Base-by-base conservation (phyloP, 2,888 invertebrate genomes). In the Ectemnius cavifrons region DNA sequence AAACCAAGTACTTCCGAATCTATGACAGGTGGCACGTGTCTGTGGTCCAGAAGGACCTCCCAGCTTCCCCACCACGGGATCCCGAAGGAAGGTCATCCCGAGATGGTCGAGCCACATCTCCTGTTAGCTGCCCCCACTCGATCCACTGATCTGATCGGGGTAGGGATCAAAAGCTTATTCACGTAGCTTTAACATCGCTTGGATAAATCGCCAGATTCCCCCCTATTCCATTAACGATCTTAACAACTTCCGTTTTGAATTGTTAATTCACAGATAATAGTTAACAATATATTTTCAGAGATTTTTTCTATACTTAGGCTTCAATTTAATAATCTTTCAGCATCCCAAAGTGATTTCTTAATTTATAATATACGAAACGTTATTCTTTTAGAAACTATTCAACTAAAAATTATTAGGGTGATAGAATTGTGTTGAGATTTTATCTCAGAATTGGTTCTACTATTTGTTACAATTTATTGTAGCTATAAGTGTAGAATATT, bases 21-120 rank as follows among this genome's bases (percentile, higher is more conserved):
- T 83, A 84, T 88, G 88, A 89, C 88, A 88, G 86, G 88, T 88
- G 85, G 88, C 88, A 89, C 88, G 88, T 89, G 88, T 86, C 85
- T 70, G 84, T 79, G 86, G 85, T 86, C 86, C 83, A 80, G 79
- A 83, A 79, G 84, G 82, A 84, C 84, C 85, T 84, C 87, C 86
- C 87, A 84, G 80, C 77, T 76, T 77, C 83, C 83, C 86, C 87
- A 80, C 85, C 77, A 82, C 45, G 71, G 2, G 62, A 52, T 76
- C 71, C 75, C 23, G 73, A 79, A 77, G 83, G 79, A 83, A 83
- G 84, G 84, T 82, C 86, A 85, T 85, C 85, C 82, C 56, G 67
- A 61, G 77, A 84, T 78, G 71, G 72, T 79, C 78, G 75, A 78
- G 74, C 76, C 81, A 78, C 75, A 73, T 81, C 83, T 82, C 77